Conservation (phyloP, 1,140 invertebrate species). For the Halictus rubicundus region DNA sequence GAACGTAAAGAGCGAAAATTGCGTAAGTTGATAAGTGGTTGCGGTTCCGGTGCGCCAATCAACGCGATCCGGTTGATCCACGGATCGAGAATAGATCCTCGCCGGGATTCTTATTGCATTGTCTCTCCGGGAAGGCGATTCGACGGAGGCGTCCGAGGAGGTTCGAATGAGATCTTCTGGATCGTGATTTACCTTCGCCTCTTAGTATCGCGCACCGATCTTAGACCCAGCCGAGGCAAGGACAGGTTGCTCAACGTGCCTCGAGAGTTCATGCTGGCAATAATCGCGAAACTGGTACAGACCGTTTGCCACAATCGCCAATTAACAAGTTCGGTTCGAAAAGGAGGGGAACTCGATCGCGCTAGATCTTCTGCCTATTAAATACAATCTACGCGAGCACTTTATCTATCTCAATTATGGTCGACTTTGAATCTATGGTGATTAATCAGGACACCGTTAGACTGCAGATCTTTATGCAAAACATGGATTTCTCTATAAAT, state of each 20-base stretch:
- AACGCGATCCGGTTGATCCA: neutral
- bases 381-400: neutral
- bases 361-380: neutral
- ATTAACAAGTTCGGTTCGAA: conserved; percentile 26
- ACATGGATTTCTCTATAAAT: no score
- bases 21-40: conserved; percentile 58
- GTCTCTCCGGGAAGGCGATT: no score
- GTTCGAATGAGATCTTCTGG: conserved; percentile 19
- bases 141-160: neutral
- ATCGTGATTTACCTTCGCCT: conserved; percentile 10
- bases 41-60: conserved; percentile 34
- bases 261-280: neutral
- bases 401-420: no score
- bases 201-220: neutral
- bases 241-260: conserved; percentile 27
- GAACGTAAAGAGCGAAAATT: conserved; percentile 38
- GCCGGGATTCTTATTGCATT: neutral
- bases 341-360: neutral
- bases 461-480: no score
- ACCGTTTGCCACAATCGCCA: conserved; percentile 25
- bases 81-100: neutral
- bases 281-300: conserved; percentile 31
- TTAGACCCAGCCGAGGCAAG: conserved; percentile 3
- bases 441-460: no score
- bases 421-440: no score